Conservation (phyloP, 2,797 vertebrate genomes). For the Sebastes miniatus region DNA sequence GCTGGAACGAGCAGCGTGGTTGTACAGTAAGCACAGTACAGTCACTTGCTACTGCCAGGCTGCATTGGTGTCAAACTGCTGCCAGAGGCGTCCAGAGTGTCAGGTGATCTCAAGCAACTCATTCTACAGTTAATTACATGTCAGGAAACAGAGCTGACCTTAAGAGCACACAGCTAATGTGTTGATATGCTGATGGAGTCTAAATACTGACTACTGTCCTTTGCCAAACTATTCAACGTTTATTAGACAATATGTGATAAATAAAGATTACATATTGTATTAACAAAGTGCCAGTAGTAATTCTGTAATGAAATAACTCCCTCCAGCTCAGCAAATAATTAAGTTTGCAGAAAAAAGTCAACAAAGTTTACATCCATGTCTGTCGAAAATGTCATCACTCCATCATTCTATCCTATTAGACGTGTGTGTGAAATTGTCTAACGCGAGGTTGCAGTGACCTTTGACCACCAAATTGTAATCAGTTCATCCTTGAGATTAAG, state of each 20-base stretch:
- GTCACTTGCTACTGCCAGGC: constrained; percentile 58
- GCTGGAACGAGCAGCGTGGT: constrained; percentile 16
- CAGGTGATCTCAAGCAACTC: constrained; percentile 59
- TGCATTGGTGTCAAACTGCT: constrained; percentile 56
- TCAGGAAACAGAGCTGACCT: constrained; percentile 48
- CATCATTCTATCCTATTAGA: not conserved
- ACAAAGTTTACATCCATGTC: not conserved
- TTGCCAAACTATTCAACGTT: not conserved
- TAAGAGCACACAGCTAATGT: constrained; percentile 31
- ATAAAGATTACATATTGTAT: constrained; percentile 10
- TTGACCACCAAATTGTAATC: not conserved
- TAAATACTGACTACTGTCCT: not conserved
- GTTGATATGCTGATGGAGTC: constrained; percentile 21
- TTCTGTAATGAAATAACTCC: constrained; percentile 4
- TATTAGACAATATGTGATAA: not conserved
- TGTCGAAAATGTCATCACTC: not conserved
- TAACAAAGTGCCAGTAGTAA: not conserved
- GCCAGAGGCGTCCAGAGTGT: constrained; percentile 44
- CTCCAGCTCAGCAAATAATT: constrained; percentile 1
- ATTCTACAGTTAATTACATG: constrained; percentile 63
- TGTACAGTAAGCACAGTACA: constrained; percentile 59
- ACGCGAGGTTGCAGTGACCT: not conserved
- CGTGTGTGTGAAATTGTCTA: not conserved
- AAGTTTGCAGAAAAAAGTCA: not conserved
- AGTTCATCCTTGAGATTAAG: not conserved